These are phyloP conservation scores for Globicephala melas DNA, from an alignment of 2,113 vertebrate species.

Conservation along the genomic window DNA sequence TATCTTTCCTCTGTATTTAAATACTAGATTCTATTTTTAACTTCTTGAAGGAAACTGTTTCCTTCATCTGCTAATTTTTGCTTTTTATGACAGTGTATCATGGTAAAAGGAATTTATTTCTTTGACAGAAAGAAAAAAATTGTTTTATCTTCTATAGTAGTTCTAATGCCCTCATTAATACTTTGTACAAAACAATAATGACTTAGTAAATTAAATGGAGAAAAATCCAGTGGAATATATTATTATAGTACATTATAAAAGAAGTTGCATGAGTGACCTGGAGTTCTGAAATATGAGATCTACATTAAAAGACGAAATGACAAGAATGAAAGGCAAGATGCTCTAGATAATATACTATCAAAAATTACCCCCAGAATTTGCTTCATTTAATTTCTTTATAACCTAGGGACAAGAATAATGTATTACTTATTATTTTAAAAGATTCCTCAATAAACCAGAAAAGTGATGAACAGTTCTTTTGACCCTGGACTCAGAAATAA, in stretches of 20 bases:
- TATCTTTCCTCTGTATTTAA: background rate
- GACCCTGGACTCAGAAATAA: conserved; percentile 80
- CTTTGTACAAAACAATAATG: conserved; percentile 4
- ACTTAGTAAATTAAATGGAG: conserved; percentile 23
- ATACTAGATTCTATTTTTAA: background rate
- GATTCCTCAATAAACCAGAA: conserved; percentile 78
- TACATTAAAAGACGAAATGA: conserved; percentile 55
- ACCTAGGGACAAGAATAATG: conserved; percentile 79
- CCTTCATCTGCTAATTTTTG: background rate
- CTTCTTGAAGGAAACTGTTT: background rate
- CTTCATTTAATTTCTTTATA: conserved; percentile 82
- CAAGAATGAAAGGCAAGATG: conserved; percentile 75
- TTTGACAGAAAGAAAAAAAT: background rate
- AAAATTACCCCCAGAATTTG: conserved; percentile 78
- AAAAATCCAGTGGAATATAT: conserved; percentile 40
- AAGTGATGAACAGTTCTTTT: conserved; percentile 79
- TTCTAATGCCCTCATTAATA: conserved; percentile 50
- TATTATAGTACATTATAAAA: conserved; percentile 39
- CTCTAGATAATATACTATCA: conserved; percentile 76
- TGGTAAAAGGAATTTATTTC: background rate
- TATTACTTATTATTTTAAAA: conserved; percentile 82
- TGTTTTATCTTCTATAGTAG: background rate
- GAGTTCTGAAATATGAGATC: conserved; percentile 53
- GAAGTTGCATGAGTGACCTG: conserved; percentile 56
- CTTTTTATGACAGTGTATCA: background rate